Base-by-base conservation (phyloP, 2,797 vertebrate species). In the Myotis findleyi region DNA sequence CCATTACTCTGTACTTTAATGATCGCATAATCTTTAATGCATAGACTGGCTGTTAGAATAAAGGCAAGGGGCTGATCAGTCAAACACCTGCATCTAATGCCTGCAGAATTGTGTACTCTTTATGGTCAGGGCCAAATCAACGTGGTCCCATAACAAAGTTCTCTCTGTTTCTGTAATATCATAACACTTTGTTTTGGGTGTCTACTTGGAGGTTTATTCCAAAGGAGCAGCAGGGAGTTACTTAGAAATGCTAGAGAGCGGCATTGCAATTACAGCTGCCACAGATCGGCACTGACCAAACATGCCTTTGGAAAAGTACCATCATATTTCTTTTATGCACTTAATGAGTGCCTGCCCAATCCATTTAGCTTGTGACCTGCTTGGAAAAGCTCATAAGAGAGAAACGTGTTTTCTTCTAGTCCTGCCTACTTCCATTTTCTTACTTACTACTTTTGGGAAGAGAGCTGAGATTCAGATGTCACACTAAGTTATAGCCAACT, bases 171-270 rank as follows among this genome's bases (percentile, higher is more conserved):
- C 90, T 98, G 89, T 96, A 97, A 95, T 88, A 68, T 33, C 91
- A 88, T 96, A 97, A 96, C 97, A 97, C 87, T 94, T 98, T 98
- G 96, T 96, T 89, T 38, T 95, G 91, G 93, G 96, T 95, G 96
- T 97, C 93, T 97, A 72, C 89, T 51, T 83, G 98, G 96, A 97
- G 95, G 95, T 97, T 98, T 97, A 98, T 98, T 98, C 96, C 94
- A 96, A 97, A 97, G 94, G 94, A 98, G 96, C 94, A 89, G 92
- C 93, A 95, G 96, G 92, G 90, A 97, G 93, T 98, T 96, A 97
- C 97, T 98, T 97, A 98, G 93, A 98, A 98, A 97, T 96, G 95
- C 97, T 96, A 97, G 73, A 97, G 97, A 98, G 97, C 96, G 91
- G 80, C 97, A 97, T 96, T 96, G 95, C 96, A 97, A 97, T 98